Evolutionary conservation across 2,888 invertebrate genomes (phyloP), one percentile per base, ranked within the genome.

Genomic region (Nephrotoma flavescens): DNA sequence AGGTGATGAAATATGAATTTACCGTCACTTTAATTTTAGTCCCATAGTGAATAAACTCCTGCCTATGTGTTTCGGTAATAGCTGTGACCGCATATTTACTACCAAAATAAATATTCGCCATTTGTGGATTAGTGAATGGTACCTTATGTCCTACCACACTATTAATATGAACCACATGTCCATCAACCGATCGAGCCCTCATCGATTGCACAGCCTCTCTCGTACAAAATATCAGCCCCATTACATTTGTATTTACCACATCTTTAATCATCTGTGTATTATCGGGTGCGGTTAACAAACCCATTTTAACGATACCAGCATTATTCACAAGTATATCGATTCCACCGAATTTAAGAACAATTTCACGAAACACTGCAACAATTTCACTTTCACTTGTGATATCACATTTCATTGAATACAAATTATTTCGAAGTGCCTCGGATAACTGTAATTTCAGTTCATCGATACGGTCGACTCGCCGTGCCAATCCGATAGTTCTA

Each of bases 251-350:
- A 88, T 92, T 91, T 0, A 92, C 89, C 3, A 91, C 89, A 12
- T 90, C 88, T 86, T 90, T 90, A 41, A 92, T 88, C 5, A 88
- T 88, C 4, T 88, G 88, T 42, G 89, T 87, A 4, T 86, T 83
- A 41, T 87, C 86, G 12, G 88, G 88, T 86, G 89, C 88, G 4
- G 88, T 88, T 86, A 88, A 87, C 41, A 41, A 41, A 5, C 88
- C 88, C 42, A 83, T 0, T 0, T 87, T 86, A 1, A 91, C 87
- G 7, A 93, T 88, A 0, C 92, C 94, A 0, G 94, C 94, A 88
- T 93, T 94, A 89, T 94, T 94, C 7, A 94, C 89, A 85, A 94
- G 90, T 0, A 94, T 91, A 89, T 94, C 93, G 5, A 93, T 91
- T 5, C 93, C 92, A 0, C 94, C 94, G 0, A 93, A 88, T 2